phyloP scores from a whole-genome alignment of 2,797 vertebrate species.

The Paedocypris micromegethes region DNA sequence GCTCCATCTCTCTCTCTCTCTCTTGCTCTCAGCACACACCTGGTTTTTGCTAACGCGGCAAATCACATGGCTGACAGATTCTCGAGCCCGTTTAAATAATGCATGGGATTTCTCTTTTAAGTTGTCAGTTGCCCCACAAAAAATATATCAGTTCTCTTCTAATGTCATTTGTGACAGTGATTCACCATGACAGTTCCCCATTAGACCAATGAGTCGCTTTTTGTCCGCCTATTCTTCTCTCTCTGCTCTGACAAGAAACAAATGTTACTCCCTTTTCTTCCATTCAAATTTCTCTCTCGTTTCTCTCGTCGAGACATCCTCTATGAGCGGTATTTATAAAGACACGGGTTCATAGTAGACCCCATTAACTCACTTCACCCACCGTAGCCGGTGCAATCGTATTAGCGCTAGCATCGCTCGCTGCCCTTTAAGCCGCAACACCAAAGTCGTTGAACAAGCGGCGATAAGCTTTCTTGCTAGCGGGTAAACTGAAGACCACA shows the following conservation, averaged over 20 bases:
- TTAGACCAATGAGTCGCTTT: constrained; percentile 77
- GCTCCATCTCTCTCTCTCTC: constrained; percentile 21
- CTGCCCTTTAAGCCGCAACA: neutral
- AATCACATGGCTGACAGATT: constrained; percentile 77
- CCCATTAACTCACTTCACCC: constrained; percentile 6
- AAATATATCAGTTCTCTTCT: constrained; percentile 76
- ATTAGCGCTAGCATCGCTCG: constrained; percentile 19
- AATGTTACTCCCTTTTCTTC: constrained; percentile 52
- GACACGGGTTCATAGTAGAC: constrained; percentile 36
- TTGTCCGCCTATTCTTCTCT: constrained; percentile 68
- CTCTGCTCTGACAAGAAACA: constrained; percentile 71
- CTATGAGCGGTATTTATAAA: constrained; percentile 47
- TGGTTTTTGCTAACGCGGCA: constrained; percentile 78
- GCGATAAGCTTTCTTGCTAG: neutral
- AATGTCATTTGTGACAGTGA: constrained; percentile 74
- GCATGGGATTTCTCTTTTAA: constrained; percentile 80
- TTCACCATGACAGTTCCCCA: constrained; percentile 79
- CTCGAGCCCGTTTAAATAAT: constrained; percentile 79
- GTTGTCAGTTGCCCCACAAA: constrained; percentile 68
- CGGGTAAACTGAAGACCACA: neutral
- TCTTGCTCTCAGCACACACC: constrained; percentile 50
- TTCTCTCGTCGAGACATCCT: constrained; percentile 63
- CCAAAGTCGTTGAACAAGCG: neutral
- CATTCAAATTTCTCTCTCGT: constrained; percentile 45
- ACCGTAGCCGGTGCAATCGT: neutral